phyloP scores from a whole-genome alignment of 2,113 vertebrate species.

The Acanthisitta chloris region DNA sequence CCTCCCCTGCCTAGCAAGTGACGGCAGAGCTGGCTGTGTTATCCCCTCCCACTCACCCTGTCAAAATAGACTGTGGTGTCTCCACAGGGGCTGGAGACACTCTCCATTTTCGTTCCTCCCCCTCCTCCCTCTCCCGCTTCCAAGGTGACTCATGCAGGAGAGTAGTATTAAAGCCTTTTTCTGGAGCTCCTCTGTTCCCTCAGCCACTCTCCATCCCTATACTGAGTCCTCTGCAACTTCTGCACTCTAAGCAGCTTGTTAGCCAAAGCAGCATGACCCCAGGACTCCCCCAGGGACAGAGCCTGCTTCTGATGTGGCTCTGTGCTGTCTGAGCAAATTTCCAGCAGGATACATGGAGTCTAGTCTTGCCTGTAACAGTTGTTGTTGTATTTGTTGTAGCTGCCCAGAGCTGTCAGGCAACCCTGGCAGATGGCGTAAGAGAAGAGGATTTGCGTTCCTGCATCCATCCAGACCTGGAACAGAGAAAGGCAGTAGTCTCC shows the following conservation, averaged over 20 bases:
- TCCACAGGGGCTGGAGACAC: not conserved
- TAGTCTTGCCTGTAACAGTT: conserved; percentile 87
- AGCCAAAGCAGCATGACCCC: not conserved
- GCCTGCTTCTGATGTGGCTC: not conserved
- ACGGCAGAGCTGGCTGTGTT: not conserved
- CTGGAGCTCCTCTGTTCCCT: not conserved
- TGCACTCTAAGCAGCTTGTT: rapidly evolving
- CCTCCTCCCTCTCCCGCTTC: not conserved
- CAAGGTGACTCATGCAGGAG: not conserved
- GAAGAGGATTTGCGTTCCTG: conserved; percentile 88
- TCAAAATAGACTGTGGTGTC: not conserved
- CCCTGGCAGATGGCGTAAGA: conserved; percentile 88
- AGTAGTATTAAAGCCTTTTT: not conserved
- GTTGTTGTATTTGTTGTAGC: conserved; percentile 93
- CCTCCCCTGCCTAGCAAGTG: not conserved
- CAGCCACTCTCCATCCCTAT: not conserved
- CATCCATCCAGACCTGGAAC: conserved; percentile 87
- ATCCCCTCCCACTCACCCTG: not conserved
- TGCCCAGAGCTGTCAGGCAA: conserved; percentile 87
- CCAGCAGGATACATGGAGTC: not conserved
- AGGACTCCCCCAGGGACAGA: not conserved
- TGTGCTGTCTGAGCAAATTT: not conserved
- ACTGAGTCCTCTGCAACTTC: not conserved
- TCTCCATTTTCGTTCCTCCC: not conserved
- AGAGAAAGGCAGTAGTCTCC: not conserved